Percentiles rank a stretch among this genome's conserved stretches.
Conservation (phyloP, 2,113 vertebrate species). For the Alouatta palliata region DNA sequence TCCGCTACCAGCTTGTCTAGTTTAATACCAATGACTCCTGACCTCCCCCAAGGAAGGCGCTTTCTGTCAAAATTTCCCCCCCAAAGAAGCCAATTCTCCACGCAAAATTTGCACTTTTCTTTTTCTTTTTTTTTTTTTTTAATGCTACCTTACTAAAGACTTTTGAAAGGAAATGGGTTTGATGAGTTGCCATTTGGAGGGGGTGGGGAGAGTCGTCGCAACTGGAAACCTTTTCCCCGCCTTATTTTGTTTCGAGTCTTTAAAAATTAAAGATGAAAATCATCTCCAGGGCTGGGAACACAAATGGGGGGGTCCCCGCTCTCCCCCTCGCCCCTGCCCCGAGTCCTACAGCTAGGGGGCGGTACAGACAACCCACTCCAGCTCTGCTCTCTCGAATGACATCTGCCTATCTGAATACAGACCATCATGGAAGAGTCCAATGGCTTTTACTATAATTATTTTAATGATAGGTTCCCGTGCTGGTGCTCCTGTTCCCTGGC, state of each 20-base stretch:
- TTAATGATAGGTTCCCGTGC: slow-evolving; percentile 76
- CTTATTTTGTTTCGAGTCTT: slow-evolving; percentile 41
- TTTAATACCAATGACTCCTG: slow-evolving; percentile 96
- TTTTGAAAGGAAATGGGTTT: slow-evolving; percentile 68
- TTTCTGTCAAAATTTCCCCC: slow-evolving; percentile 91
- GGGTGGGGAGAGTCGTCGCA: not conserved
- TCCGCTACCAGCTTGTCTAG: slow-evolving; percentile 96
- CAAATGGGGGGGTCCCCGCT: slow-evolving; percentile 6
- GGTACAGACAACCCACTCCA: slow-evolving; percentile 52
- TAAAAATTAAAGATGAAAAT: slow-evolving; percentile 53
- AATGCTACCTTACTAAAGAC: slow-evolving; percentile 70
- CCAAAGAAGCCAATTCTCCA: slow-evolving; percentile 83
- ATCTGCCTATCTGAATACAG: slow-evolving; percentile 71
- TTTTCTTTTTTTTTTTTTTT: not conserved
- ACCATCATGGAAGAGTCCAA: slow-evolving; percentile 71
- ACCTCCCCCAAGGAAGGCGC: slow-evolving; percentile 94
- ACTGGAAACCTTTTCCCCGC: not conserved
- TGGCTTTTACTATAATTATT: slow-evolving; percentile 71
- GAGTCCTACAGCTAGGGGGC: slow-evolving; percentile 67
- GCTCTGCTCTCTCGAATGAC: slow-evolving; percentile 66
- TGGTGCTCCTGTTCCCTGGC: slow-evolving; percentile 68
- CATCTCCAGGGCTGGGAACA: slow-evolving; percentile 36
- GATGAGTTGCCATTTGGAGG: slow-evolving; percentile 56
- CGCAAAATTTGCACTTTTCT: slow-evolving; percentile 74
- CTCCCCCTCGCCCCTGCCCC: slow-evolving; percentile 19